A percentile compares a stretch with the other conserved stretches of the same genome.
These are phyloP conservation scores for Allygus modestus DNA, from an alignment of 2,888 invertebrate genomes.

Conservation along the genomic window DNA sequence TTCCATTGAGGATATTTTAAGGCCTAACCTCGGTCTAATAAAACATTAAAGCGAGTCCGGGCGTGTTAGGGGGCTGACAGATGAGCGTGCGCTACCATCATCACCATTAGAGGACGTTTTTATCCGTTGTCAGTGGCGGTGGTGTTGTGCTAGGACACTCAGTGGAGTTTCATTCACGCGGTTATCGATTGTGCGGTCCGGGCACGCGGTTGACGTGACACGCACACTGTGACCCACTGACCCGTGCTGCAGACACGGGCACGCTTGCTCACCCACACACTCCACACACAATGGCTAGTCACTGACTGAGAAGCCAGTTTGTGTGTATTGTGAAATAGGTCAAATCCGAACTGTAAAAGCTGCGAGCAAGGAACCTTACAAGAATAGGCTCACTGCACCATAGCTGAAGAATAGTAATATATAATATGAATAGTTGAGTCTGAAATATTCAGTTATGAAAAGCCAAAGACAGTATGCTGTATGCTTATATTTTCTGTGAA, in stretches of 20 bases:
- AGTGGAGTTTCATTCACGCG: conserved; percentile 39
- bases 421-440: no score
- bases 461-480: no score
- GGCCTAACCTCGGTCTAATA: background rate
- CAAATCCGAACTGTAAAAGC: no score
- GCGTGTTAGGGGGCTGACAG: conserved; percentile 32
- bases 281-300: background rate
- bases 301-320: no score
- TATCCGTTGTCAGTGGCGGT: conserved; percentile 6
- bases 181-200: conserved; percentile 40
- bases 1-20: no score
- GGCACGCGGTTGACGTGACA: conserved; percentile 39
- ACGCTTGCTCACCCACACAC: background rate
- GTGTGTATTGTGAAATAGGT: no score
- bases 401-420: no score
- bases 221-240: conserved; percentile 47
- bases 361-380: no score
- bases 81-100: conserved; percentile 19
- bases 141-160: conserved; percentile 42
- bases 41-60: conserved; percentile 15
- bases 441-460: no score
- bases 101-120: conserved; percentile 22
- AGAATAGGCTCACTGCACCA: no score
- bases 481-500: no score
- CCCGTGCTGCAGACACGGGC: conserved; percentile 12